phyloP scores from a whole-genome alignment of 2,888 invertebrate genomes.

The Phalera bucephala region DNA sequence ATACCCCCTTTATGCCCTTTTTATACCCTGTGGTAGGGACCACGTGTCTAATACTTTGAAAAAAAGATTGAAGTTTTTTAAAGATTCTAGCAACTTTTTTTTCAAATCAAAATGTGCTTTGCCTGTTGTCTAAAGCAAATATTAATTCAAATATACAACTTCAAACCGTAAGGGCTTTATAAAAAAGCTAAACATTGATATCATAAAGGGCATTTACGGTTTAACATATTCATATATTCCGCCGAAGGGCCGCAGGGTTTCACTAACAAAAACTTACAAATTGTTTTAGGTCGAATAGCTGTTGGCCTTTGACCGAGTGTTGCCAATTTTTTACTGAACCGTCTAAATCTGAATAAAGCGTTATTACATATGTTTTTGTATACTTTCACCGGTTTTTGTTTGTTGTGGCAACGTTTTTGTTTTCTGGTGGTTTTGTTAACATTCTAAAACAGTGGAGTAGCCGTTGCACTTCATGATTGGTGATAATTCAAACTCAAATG shows the following conservation, averaged over 20 bases:
- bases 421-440: too few species aligned
- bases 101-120: too few species aligned
- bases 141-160: slow-evolving; percentile 11
- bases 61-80: too few species aligned
- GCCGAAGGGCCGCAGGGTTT: slow-evolving; percentile 41
- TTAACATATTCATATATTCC: slow-evolving; percentile 60
- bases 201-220: slow-evolving; percentile 40
- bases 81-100: too few species aligned
- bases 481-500: too few species aligned
- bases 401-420: neutral
- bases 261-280: slow-evolving; percentile 59
- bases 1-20: too few species aligned
- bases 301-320: slow-evolving; percentile 47
- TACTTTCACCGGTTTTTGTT: neutral
- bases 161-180: slow-evolving; percentile 25
- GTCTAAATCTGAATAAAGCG: slow-evolving; percentile 29
- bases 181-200: slow-evolving; percentile 31
- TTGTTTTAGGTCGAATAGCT: slow-evolving; percentile 58
- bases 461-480: too few species aligned
- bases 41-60: too few species aligned
- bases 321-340: slow-evolving; percentile 24
- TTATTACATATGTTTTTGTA: slow-evolving; percentile 30
- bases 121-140: too few species aligned
- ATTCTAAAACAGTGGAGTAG: too few species aligned
- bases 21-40: too few species aligned